Evolutionary conservation across 2,888 invertebrate species (phyloP), one percentile per base, ranked within the genome.

Genomic region (Trichogramma evanescens): DNA sequence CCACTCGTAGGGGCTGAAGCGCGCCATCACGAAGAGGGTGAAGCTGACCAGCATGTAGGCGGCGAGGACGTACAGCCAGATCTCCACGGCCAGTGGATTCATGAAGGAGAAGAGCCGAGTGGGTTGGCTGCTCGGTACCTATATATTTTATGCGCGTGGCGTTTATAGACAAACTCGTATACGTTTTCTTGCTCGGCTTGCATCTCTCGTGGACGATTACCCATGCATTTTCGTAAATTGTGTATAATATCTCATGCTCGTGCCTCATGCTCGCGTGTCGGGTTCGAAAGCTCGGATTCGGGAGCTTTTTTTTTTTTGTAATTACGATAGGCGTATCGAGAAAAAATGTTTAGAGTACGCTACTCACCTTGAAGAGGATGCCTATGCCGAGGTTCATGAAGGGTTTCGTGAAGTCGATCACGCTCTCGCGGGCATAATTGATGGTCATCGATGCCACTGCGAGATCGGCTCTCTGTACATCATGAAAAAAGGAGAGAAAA

Each of bases 361-460:
- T 70, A 69, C 79, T 80, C 80, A 91, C 91, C 86, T 95, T 95
- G 80, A 95, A 96, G 43, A 97, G 81, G 73, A 98, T 98, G 38
- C 95, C 93, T 63, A 96, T 97, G 42, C 97, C 97, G 9, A 97
- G 84, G 77, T 96, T 96, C 92, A 98, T 95, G 80, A 96, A 98
- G 0, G 97, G 98, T 73, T 96, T 96, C 0, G 97, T 97, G 79
- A 98, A 98, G 79, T 97, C 97, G 61, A 98, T 95, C 59, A 94
- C 89, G 54, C 92, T 90, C 76, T 96, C 96, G 13, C 98, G 80
- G 0, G 95, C 94, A 78, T 95, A 97, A 79, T 94, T 97, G 69
- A 98, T 98, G 3, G 97, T 98, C 89, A 98, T 93, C 0, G 97
- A 95, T 0, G 95, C 96, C 0, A 97, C 94, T 0, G 96, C 97